Base-by-base conservation (phyloP, 2,888 invertebrate species). In the Altica lythri region DNA sequence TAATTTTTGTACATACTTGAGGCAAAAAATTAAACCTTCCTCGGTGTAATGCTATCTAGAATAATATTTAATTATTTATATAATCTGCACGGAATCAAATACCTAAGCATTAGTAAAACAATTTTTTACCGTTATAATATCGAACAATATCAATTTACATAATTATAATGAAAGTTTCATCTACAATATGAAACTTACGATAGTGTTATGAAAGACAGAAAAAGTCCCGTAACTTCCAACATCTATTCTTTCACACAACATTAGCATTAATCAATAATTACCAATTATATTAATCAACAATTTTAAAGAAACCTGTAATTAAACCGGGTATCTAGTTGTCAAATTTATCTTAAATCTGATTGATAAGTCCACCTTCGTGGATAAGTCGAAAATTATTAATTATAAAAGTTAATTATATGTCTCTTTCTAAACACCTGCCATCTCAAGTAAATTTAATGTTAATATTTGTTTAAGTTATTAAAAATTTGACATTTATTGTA, bases 311-410 rank as follows among this genome's bases (percentile, higher is more conserved):
- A 45, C 50, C 42, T 25, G 46, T 55, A 55, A 51, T 55, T 46
- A 55, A 51, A 34, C 38, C 17, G 55, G 46, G 51, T 51, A 46
- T 29, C 51, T 34, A 55, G 47, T 42, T 46, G 46, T 27, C 51
- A 34, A 50, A 46, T 25, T 51, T 53, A 57, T 57, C 56, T 53
- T 42, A 46, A 40, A 53, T 53, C 53, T 57, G 57, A 57, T 53
- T 57, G 53, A 57, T 49, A 27, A n/a, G n/a, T n/a, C n/a, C n/a
- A n/a, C n/a, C n/a, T n/a, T n/a, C n/a, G n/a, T n/a, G n/a, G n/a
- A n/a, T n/a, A n/a, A 53, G 45, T 57, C 50, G 27, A 29, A 40
- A 49, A 57, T 57, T 49, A 49, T 49, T 53, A 57, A 57, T 57
- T 53, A 57, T 49, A 46, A 22, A 32, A 45, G 45, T 40, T 49